Evolutionary conservation across 1,140 invertebrate genomes (phyloP).

Genomic region (fruit fly (Drosophila melanogaster)): Release_6_plus_ISO1_MT NT_033779.5:6596001-6596500

Average conservation of each 20-base stretch:
- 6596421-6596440: background rate
- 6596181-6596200: constrained; percentile 80
- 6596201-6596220: constrained; percentile 78
- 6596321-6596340: constrained; percentile 70
- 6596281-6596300: background rate
- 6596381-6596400: constrained; percentile 52
- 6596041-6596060: constrained; percentile 18
- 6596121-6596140: constrained; percentile 19
- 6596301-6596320: constrained; percentile 70
- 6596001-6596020: constrained; percentile 28
- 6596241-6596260: constrained; percentile 22
- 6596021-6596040: constrained; percentile 46
- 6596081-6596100: constrained; percentile 4
- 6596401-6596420: constrained; percentile 37
- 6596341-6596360: constrained; percentile 78
- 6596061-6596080: constrained; percentile 57
- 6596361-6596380: constrained; percentile 46
- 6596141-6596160: constrained; percentile 4
- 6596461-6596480: constrained; percentile 68
- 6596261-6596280: constrained; percentile 10
- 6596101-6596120: background rate
- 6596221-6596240: constrained; percentile 51
- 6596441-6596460: constrained; percentile 77
- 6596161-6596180: constrained; percentile 40
- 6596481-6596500: constrained; percentile 33